Base-by-base conservation (phyloP, 2,113 vertebrate genomes). In the Lamprologus lemairii region DNA sequence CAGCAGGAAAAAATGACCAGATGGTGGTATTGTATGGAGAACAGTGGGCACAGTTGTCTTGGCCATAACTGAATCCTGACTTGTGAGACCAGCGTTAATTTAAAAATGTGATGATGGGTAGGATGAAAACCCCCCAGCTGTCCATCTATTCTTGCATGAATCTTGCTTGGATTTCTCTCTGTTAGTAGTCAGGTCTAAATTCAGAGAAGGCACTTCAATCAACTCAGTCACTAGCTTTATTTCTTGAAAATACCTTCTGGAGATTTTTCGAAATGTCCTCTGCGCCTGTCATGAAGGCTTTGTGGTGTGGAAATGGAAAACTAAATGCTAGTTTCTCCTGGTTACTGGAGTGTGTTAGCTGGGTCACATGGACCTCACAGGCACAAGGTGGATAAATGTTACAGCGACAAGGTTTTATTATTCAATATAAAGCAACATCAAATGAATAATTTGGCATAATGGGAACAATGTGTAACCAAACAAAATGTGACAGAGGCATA, bases 41-140 rank as follows among this genome's bases (percentile, higher is more conserved):
- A 53, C 31, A 75, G 53, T 55, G 82, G 84, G 45, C 71, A 91
- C 83, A 86, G 80, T 85, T 87, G 75, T 83, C 81, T 55, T 42
- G 4, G 40, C 47, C 60, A 45, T 91, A 86, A 90, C 63, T 85
- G 80, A 92, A 93, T 89, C 53, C 16, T 81, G 87, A 89, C 78
- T 82, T 54, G 40, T 58, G 87, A 88, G 87, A 83, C 47, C 28
- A 23, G 81, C n/a, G 45, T 83, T 84, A 82, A 89, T 81, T 89
- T 60, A 85, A 88, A 58, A 55, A 63, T 88, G 89, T 86, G 82
- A 88, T 45, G 51, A 85, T 80, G 51, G 80, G 55, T 19, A 26
- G 73, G 31, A 84, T 84, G 82, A 87, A 37, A n/a, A 53, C 26
- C 33, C 86, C 16, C 54, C 81, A 84, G 63, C 54, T 23, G 82